Conservation (phyloP, 2,888 invertebrate species). For the Brachyptera putata region DNA sequence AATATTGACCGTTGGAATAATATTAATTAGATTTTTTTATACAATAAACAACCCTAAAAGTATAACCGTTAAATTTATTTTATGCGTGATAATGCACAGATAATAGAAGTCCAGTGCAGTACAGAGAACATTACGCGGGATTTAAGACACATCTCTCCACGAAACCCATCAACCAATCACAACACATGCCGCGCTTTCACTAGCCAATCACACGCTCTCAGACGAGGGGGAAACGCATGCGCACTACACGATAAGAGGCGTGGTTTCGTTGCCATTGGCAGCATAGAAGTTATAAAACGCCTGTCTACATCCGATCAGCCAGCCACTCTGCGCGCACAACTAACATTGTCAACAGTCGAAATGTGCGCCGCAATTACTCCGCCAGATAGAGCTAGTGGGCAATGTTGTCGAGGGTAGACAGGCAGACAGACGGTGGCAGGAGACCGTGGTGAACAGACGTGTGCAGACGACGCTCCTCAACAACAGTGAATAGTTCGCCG, state of each 20-base stretch:
- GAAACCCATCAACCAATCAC: neutral
- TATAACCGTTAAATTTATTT: no score
- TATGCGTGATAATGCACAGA: no score
- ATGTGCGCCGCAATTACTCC: neutral
- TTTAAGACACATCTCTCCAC: no score
- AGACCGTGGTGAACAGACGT: neutral
- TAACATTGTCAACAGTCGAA: neutral
- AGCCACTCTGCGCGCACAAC: slow-evolving; percentile 9
- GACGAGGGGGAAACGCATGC: slow-evolving; percentile 5
- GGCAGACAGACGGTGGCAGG: slow-evolving; percentile 7
- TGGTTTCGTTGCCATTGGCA: slow-evolving; percentile 2
- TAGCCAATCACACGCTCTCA: neutral
- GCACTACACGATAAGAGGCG: neutral
- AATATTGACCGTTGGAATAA: no score
- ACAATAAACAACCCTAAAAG: no score
- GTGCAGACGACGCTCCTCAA: neutral
- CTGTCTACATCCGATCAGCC: neutral
- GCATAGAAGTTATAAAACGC: slow-evolving; percentile 18
- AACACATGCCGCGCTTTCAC: neutral
- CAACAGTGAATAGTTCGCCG: slow-evolving; percentile 15
- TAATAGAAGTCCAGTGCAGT: no score
- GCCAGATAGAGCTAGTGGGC: neutral
- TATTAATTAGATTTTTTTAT: no score
- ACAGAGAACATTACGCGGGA: no score
- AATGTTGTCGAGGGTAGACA: neutral